A percentile compares a stretch with the other conserved stretches of the same genome.
phyloP scores from a whole-genome alignment of 2,888 invertebrate genomes.

The Mimachlamys varia region DNA sequence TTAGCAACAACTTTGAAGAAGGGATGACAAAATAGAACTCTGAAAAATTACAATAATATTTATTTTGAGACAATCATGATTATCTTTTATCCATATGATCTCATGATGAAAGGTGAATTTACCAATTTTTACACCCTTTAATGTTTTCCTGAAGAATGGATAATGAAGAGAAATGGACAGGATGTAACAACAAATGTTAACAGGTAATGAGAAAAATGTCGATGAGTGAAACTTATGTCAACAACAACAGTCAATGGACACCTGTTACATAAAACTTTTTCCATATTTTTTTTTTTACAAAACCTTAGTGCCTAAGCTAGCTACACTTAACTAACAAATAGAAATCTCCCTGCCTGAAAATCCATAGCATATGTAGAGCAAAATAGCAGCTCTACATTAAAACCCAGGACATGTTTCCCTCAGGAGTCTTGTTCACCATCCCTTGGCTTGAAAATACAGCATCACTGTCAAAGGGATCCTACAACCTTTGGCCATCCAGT shows the following conservation, averaged over 20 bases:
- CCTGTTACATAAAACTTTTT: background rate
- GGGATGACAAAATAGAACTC: conserved; percentile 34
- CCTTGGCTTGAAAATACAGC: conserved; percentile 4
- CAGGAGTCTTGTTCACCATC: background rate
- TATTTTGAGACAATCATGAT: conserved; percentile 34
- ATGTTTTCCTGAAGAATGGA: conserved; percentile 27
- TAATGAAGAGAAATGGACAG: conserved; percentile 31
- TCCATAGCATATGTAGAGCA: conserved; percentile 40
- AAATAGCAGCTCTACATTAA: conserved; percentile 21
- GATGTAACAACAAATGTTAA: conserved; percentile 31
- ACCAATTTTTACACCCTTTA: conserved; percentile 4
- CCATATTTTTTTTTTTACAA: conserved; percentile 22
- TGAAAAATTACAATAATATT: conserved; percentile 31
- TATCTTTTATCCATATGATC: conserved; percentile 17
- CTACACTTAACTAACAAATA: conserved; percentile 40
- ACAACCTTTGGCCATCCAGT: background rate
- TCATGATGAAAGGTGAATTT: conserved; percentile 2
- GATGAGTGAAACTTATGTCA: conserved; percentile 14
- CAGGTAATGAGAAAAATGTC: conserved; percentile 25
- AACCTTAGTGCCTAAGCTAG: conserved; percentile 42
- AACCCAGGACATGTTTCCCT: background rate
- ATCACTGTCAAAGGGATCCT: background rate
- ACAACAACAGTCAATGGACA: conserved; percentile 19
- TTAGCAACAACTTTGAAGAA: conserved; percentile 10
- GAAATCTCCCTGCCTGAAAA: conserved; percentile 40